Conservation (phyloP, 2,888 invertebrate genomes). For the Bimastos eiseni region DNA sequence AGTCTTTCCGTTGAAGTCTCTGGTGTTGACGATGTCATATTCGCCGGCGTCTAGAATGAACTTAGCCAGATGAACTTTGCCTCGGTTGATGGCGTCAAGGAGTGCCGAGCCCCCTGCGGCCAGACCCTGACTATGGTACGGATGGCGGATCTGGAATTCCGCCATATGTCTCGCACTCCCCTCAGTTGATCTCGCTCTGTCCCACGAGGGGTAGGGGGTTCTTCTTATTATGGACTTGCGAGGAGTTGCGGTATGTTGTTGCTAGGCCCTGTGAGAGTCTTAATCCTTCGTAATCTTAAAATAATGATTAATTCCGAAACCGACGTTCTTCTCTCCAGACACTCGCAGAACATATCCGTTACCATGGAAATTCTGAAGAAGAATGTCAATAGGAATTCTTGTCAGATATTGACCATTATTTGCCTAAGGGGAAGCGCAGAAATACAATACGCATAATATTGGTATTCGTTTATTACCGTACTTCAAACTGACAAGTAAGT, state of each 20-base stretch:
- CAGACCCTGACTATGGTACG: conserved; percentile 20
- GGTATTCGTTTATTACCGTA: too few species aligned
- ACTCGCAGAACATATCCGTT: neutral
- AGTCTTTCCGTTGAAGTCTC: conserved; percentile 46
- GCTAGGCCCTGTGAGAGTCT: neutral
- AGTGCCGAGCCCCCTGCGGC: conserved; percentile 45
- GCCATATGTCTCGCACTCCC: neutral
- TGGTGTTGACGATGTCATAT: conserved; percentile 50
- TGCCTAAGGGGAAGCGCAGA: too few species aligned
- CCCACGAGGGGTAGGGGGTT: neutral
- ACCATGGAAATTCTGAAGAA: neutral
- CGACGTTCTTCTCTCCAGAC: neutral
- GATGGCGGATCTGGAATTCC: conserved; percentile 19
- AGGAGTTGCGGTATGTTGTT: neutral
- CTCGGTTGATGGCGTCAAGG: conserved; percentile 54
- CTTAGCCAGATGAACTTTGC: conserved; percentile 43
- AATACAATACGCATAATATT: too few species aligned
- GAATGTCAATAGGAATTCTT: neutral
- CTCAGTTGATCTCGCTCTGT: neutral
- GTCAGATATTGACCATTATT: neutral
- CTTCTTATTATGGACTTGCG: neutral
- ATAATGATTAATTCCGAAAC: neutral
- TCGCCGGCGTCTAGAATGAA: conserved; percentile 56
- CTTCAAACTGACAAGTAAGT: too few species aligned
- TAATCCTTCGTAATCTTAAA: neutral